Evolutionary conservation across 2,888 invertebrate genomes (phyloP).

Genomic region (Ctena decussata): DNA sequence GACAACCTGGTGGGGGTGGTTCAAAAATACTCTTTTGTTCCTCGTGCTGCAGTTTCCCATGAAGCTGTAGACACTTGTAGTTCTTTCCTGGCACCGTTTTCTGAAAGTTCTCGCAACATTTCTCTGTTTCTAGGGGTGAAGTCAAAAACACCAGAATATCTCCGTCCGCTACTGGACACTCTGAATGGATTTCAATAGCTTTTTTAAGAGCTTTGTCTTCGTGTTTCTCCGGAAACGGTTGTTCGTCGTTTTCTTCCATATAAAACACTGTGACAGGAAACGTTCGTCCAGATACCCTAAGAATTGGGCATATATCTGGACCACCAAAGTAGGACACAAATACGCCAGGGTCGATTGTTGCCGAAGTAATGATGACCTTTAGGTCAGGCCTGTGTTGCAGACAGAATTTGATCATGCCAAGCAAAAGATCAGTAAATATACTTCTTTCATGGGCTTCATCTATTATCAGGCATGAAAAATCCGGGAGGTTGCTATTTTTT

Average conservation of each 20-base stretch:
- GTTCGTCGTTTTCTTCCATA: constrained; percentile 53
- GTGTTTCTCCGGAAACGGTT: constrained; percentile 65
- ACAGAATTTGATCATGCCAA: constrained; percentile 84
- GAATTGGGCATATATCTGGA: constrained; percentile 67
- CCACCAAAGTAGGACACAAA: constrained; percentile 83
- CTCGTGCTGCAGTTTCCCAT: constrained; percentile 82
- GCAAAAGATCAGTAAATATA: constrained; percentile 85
- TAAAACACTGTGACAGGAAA: constrained; percentile 85
- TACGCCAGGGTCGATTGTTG: constrained; percentile 85
- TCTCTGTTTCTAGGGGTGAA: constrained; percentile 83
- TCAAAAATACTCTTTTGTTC: constrained; percentile 85
- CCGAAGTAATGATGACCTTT: constrained; percentile 85
- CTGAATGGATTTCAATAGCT: constrained; percentile 78
- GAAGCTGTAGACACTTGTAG: constrained; percentile 77
- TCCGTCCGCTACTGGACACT: constrained; percentile 71
- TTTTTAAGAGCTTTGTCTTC: constrained; percentile 78
- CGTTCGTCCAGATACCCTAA: constrained; percentile 83
- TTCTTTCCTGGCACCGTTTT: constrained; percentile 40
- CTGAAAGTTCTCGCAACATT: constrained; percentile 74
- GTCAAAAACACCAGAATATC: constrained; percentile 87
- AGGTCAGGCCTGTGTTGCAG: constrained; percentile 79
- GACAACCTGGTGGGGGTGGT: constrained; percentile 60
- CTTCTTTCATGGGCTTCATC: constrained; percentile 87
- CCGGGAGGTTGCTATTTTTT: constrained; percentile 74
- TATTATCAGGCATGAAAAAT: constrained; percentile 82